A percentile compares a stretch with the other conserved stretches of the same genome.
phyloP scores from a whole-genome alignment of 1,140 invertebrate species.

The Aphelenchoides fujianensis region DNA sequence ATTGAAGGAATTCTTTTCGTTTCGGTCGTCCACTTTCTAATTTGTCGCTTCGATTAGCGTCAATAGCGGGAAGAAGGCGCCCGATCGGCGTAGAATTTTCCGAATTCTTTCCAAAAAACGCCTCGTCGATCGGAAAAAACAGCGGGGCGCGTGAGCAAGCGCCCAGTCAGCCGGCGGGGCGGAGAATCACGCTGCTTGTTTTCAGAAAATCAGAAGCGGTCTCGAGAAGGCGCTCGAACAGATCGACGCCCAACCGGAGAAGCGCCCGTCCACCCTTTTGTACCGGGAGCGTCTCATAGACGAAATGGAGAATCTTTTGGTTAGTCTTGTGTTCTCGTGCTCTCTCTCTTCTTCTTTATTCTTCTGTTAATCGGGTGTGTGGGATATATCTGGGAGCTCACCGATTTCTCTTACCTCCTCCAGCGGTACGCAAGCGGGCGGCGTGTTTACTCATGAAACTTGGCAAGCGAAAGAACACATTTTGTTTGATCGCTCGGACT shows the following conservation, averaged over 20 bases:
- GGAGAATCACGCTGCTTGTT: neutral
- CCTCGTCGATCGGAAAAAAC: neutral
- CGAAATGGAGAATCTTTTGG: constrained; percentile 10
- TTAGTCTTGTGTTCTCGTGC: too few relatives aligned
- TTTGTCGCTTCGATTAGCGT: neutral
- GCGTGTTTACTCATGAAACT: too few relatives aligned
- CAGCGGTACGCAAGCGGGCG: too few relatives aligned
- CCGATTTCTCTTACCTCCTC: too few relatives aligned
- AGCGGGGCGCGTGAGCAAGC: too few relatives aligned
- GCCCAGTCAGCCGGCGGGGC: too few relatives aligned
- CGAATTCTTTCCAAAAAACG: neutral
- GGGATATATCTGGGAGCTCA: too few relatives aligned
- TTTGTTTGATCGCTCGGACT: too few relatives aligned
- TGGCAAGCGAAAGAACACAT: too few relatives aligned
- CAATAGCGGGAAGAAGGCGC: neutral
- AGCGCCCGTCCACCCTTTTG: neutral
- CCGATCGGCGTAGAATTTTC: neutral
- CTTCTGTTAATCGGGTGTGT: too few relatives aligned
- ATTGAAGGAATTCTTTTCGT: neutral
- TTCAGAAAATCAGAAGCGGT: constrained; percentile 6
- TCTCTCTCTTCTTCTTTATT: too few relatives aligned
- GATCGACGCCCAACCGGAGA: constrained; percentile 7
- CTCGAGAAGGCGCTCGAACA: constrained; percentile 5
- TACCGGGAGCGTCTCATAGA: constrained; percentile 12
- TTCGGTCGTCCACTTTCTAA: neutral